Evolutionary conservation across 2,113 vertebrate genomes (phyloP), one percentile per base, ranked within the genome.

Genomic region (Gadus macrocephalus): DNA sequence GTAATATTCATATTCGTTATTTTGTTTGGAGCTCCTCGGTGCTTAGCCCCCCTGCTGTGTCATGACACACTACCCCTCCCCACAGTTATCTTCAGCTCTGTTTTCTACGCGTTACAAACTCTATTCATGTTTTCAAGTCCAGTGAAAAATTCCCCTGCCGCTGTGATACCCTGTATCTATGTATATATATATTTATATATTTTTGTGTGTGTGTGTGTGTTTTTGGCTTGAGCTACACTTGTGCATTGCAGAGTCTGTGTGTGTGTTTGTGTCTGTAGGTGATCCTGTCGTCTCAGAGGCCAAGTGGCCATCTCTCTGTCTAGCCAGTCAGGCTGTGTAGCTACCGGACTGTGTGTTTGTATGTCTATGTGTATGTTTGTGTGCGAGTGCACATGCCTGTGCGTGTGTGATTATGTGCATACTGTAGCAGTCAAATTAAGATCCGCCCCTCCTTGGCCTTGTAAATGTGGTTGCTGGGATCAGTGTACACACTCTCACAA

Each of bases 401-500:
- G 55, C 22, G 16, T 68, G 15, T 61, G 35, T 19, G 56, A 49
- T 38, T 16, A 58, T 66, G 31, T 62, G 38, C 17, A 58, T 58
- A 58, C 55, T 58, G 55, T 58, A 73, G 69, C 60, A 84, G 82
- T 85, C 73, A 81, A 73, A 81, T 74, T 68, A 81, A 77, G 70
- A 27, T 15, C 74, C 16, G 69, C 79, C 75, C 64, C 78, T 16
- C 12, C 11, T 49, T 88, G 87, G 87, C 86, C 90, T 89, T 90
- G 89, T 87, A 87, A 84, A 83, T 77, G 81, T 71, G 81, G 59
- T 20, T 67, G 69, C 89, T 90, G 86, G 88, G 82, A 88, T 88
- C 85, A 85, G 84, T 88, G 83, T 90, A 89, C 88, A 91, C 66
- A 65, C 31, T 38, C 68, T 25, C 19, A 62, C 60, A 27, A 5